These are phyloP conservation scores for Entomobrya proxima DNA, from an alignment of 2,888 invertebrate species.

Conservation along the genomic window DNA sequence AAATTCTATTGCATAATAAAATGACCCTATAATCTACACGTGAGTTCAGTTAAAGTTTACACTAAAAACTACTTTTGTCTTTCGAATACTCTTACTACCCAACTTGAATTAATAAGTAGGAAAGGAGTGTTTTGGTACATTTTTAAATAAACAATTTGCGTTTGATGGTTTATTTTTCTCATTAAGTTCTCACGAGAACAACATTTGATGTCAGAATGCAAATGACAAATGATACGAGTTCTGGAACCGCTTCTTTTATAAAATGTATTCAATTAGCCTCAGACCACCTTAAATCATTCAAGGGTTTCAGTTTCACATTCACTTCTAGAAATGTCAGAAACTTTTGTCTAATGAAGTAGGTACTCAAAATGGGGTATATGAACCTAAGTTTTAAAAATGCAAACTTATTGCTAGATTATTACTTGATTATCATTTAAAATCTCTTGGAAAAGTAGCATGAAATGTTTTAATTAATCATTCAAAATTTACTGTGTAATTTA, in stretches of 20 bases:
- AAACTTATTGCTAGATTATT: no score
- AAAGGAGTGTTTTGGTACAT: neutral
- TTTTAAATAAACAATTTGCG: neutral
- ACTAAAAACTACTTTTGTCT: no score
- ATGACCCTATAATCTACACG: no score
- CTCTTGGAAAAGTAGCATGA: no score
- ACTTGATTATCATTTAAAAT: no score
- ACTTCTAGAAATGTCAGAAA: neutral
- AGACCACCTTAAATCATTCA: neutral
- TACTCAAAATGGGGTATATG: neutral
- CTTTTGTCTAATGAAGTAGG: neutral
- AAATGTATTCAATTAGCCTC: neutral
- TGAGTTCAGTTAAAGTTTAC: no score
- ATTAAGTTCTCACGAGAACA: conserved; percentile 13
- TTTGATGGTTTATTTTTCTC: neutral
- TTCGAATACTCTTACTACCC: no score
- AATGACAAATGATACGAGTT: conserved; percentile 26
- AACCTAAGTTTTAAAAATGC: no score
- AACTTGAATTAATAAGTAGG: neutral
- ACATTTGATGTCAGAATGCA: conserved; percentile 12
- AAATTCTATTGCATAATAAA: neutral
- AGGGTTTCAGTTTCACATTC: no score
- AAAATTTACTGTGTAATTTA: no score
- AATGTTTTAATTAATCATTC: no score
- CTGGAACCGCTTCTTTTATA: neutral